These are phyloP conservation scores for Eulithis prunata DNA, from an alignment of 2,888 invertebrate species.

Conservation along the genomic window DNA sequence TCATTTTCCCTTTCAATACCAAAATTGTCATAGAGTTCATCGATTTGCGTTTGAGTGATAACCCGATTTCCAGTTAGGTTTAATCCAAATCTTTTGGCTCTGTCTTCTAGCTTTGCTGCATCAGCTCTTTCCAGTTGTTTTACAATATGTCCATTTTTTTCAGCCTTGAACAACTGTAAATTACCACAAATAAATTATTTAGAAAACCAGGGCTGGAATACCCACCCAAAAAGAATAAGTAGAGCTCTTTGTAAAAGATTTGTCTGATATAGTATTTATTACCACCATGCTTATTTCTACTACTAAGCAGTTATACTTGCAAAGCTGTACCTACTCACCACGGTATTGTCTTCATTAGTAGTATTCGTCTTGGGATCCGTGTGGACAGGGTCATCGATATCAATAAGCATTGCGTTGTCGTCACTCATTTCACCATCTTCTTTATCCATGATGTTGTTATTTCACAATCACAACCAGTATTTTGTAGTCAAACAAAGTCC, in stretches of 20 bases:
- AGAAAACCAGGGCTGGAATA: neutral
- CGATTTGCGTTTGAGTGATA: constrained; percentile 77
- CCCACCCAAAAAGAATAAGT: too few relatives aligned
- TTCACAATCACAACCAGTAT: too few relatives aligned
- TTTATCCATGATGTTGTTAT: constrained; percentile 57
- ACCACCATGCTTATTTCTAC: too few relatives aligned
- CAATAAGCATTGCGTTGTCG: constrained; percentile 70
- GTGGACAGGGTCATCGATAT: constrained; percentile 53
- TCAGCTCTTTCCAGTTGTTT: constrained; percentile 72
- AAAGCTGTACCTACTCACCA: constrained; percentile 50
- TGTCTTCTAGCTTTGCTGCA: constrained; percentile 72
- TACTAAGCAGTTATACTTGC: too few relatives aligned
- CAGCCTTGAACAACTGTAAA: constrained; percentile 63
- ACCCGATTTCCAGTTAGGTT: constrained; percentile 72
- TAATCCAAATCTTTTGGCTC: constrained; percentile 76
- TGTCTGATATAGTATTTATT: too few relatives aligned
- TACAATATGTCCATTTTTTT: constrained; percentile 64
- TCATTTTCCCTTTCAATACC: constrained; percentile 83
- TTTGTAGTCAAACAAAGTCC: too few relatives aligned
- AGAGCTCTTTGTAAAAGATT: too few relatives aligned
- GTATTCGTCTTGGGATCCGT: constrained; percentile 31
- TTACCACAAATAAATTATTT: constrained; percentile 16
- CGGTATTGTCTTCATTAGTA: constrained; percentile 47
- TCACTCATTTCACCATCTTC: constrained; percentile 83
- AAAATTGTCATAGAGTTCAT: constrained; percentile 74